Evolutionary conservation across 2,888 invertebrate genomes (phyloP).

Genomic region (Drosophila flavopinicola): DNA sequence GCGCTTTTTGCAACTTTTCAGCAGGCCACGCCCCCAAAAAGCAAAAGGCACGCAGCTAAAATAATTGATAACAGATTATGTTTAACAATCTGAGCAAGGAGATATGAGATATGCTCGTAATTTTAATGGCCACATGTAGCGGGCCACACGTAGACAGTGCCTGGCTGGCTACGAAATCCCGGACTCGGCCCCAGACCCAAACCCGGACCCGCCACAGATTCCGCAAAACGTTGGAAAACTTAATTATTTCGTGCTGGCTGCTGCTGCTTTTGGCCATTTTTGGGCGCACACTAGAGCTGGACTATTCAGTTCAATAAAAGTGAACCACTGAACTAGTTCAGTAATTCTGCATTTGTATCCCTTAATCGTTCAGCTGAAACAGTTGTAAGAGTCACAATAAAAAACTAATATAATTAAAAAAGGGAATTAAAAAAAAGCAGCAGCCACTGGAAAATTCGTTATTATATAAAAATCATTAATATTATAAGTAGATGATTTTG

Average conservation of each 20-base stretch:
- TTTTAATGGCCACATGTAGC: constrained; percentile 75
- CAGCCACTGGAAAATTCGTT: too few species aligned
- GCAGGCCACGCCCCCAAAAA: not conserved
- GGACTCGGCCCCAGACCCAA: too few species aligned
- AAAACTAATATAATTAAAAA: too few species aligned
- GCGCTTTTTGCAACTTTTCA: constrained; percentile 64
- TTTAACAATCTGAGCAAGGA: constrained; percentile 77
- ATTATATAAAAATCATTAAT: too few species aligned
- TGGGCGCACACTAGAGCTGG: constrained; percentile 30
- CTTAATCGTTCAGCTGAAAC: too few species aligned
- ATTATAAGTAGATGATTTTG: too few species aligned
- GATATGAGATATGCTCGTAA: constrained; percentile 72
- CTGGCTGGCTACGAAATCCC: constrained; percentile 21
- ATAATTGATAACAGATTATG: constrained; percentile 80
- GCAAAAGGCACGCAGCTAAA: constrained; percentile 68
- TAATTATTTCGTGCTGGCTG: constrained; percentile 72
- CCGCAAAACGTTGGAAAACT: constrained; percentile 76
- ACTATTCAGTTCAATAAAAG: too few species aligned
- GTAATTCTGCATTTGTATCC: too few species aligned
- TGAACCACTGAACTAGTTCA: too few species aligned
- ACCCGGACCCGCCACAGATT: constrained; percentile 40
- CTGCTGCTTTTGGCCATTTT: constrained; percentile 61
- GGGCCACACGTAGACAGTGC: constrained; percentile 64
- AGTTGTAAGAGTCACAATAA: too few species aligned
- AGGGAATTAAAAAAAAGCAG: too few species aligned